Conservation (phyloP, 1,140 invertebrate species). For the Spodoptera frugiperda region DNA sequence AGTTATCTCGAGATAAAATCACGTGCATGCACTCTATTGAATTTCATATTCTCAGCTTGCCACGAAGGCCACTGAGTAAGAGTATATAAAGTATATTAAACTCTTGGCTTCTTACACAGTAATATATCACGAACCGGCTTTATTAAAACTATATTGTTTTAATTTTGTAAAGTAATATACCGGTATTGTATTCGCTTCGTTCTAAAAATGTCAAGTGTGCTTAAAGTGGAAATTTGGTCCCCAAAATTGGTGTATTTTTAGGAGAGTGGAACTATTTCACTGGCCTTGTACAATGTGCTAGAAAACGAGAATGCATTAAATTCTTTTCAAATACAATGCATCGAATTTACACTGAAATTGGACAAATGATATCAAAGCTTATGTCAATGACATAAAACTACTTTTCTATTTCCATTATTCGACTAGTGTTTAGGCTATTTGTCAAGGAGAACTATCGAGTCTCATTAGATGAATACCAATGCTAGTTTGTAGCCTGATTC, state of each 20-base stretch:
- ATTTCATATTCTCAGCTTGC: conserved; percentile 8
- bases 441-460: too few relatives aligned
- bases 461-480: neutral
- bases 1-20: neutral
- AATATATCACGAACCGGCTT: conserved; percentile 17
- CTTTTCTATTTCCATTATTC: too few relatives aligned
- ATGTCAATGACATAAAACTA: too few relatives aligned
- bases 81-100: conserved; percentile 19
- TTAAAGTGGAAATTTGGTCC: too few relatives aligned
- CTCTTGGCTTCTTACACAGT: neutral
- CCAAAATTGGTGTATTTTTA: too few relatives aligned
- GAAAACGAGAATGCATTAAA: too few relatives aligned
- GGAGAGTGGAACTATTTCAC: too few relatives aligned
- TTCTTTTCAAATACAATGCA: too few relatives aligned
- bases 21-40: neutral
- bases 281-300: too few relatives aligned
- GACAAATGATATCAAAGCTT: too few relatives aligned
- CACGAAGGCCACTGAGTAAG: neutral
- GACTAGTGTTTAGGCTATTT: neutral
- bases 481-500: too few relatives aligned
- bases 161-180: conserved; percentile 13
- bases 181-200: neutral
- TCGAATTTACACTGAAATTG: too few relatives aligned
- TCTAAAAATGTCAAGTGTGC: neutral
- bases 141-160: conserved; percentile 35